Conservation (phyloP, 2,888 invertebrate genomes). For the Drosophila kambysellisi region DNA sequence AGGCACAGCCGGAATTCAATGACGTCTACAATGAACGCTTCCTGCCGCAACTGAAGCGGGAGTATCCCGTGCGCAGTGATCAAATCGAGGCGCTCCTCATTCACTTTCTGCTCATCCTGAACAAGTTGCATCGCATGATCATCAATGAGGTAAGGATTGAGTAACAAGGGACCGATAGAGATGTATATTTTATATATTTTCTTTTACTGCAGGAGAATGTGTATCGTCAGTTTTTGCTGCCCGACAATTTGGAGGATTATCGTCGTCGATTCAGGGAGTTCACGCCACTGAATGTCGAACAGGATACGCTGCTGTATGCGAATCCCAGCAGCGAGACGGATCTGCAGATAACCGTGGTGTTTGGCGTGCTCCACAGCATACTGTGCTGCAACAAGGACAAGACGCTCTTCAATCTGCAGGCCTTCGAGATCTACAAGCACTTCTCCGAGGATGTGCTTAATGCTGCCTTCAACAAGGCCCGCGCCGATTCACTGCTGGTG, state of each 20-base stretch:
- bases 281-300: conserved; percentile 58
- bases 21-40: conserved; percentile 85
- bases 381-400: conserved; percentile 88
- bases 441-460: conserved; percentile 89
- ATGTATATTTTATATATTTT: background rate
- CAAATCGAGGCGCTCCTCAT: conserved; percentile 77
- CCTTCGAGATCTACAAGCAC: conserved; percentile 90
- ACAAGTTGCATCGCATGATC: conserved; percentile 77
- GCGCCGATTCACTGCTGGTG: conserved; percentile 87
- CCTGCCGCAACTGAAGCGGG: conserved; percentile 79
- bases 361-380: conserved; percentile 88
- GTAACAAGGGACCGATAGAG: background rate
- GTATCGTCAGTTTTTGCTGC: conserved; percentile 72
- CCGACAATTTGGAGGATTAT: conserved; percentile 82
- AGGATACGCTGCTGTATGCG: conserved; percentile 63
- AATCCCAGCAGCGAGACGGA: conserved; percentile 77
- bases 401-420: conserved; percentile 88
- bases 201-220: conserved; percentile 23
- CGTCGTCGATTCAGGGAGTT: conserved; percentile 68
- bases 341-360: conserved; percentile 72
- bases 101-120: conserved; percentile 83
- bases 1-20: conserved; percentile 86
- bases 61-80: conserved; percentile 76
- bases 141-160: conserved; percentile 59
- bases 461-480: conserved; percentile 87